Evolutionary conservation across 2,113 vertebrate genomes (phyloP).

Genomic region (Helogale parvula): DNA sequence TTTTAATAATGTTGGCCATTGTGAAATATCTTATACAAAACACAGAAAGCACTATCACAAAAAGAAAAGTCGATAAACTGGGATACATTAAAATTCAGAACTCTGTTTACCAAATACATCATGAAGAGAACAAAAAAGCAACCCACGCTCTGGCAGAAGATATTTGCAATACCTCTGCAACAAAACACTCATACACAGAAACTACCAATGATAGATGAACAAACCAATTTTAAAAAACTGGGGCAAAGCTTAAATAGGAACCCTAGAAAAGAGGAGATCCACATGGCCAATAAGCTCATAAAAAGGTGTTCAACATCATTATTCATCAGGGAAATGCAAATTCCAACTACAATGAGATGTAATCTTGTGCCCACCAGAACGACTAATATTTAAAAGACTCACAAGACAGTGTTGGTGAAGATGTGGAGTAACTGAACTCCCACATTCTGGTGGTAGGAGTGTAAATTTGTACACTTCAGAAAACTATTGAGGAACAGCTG

Average conservation of each 20-base stretch:
- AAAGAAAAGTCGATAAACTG: background rate
- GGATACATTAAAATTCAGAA: background rate
- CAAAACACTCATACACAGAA: background rate
- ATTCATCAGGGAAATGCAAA: background rate
- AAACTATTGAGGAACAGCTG: background rate
- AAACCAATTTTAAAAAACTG: background rate
- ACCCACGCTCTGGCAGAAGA: background rate
- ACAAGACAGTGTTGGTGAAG: background rate
- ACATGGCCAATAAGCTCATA: background rate
- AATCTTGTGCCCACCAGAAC: background rate
- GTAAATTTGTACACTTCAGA: background rate
- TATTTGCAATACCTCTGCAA: background rate
- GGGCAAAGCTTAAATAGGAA: background rate
- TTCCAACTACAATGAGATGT: background rate
- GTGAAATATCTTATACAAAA: background rate
- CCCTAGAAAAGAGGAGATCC: background rate
- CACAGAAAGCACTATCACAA: background rate
- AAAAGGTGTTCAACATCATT: background rate
- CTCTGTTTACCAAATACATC: background rate
- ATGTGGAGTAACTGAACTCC: background rate
- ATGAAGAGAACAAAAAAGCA: background rate
- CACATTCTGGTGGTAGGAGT: background rate
- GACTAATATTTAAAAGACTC: background rate
- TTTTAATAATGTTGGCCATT: background rate
- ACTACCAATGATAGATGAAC: background rate